Conservation (phyloP, 2,797 vertebrate genomes). For the Coracias cyanogaster region DNA sequence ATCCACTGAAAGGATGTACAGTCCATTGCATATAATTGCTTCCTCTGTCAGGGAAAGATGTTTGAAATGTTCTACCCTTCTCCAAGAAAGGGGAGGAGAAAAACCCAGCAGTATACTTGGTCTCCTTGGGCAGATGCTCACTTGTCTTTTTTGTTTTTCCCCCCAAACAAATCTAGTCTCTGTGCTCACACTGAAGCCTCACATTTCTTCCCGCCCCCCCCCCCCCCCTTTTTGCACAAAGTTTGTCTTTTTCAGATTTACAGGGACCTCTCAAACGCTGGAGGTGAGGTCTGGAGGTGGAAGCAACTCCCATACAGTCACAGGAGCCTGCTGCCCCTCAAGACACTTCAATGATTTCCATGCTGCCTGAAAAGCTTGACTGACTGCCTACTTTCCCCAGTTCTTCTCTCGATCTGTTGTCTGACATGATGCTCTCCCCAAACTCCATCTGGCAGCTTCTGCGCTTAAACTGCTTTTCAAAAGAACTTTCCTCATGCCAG, state of each 20-base stretch:
- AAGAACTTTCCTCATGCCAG: conserved; percentile 97
- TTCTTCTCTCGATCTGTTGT: conserved; percentile 88
- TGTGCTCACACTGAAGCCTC: conserved; percentile 50
- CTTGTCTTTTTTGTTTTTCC: not conserved
- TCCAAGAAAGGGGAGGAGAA: not conserved
- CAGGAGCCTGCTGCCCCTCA: conserved; percentile 72
- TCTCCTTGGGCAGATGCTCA: not conserved
- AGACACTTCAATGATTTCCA: conserved; percentile 97
- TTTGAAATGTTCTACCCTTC: conserved; percentile 25
- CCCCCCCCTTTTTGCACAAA: not conserved
- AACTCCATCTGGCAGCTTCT: conserved; percentile 98
- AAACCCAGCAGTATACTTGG: not conserved
- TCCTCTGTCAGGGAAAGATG: not conserved
- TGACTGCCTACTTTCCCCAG: conserved; percentile 87
- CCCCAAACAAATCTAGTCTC: not conserved
- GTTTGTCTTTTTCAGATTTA: conserved; percentile 77
- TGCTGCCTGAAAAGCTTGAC: conserved; percentile 93
- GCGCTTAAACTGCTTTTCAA: conserved; percentile 96
- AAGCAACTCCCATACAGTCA: not conserved
- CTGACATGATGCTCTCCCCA: conserved; percentile 85
- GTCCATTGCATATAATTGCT: not conserved
- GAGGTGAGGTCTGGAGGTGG: not conserved
- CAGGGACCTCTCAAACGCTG: conserved; percentile 63
- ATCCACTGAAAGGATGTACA: conserved; percentile 12
- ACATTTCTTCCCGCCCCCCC: not conserved